phyloP scores from a whole-genome alignment of 2,888 invertebrate species.

The Dermolepida albohirtum region DNA sequence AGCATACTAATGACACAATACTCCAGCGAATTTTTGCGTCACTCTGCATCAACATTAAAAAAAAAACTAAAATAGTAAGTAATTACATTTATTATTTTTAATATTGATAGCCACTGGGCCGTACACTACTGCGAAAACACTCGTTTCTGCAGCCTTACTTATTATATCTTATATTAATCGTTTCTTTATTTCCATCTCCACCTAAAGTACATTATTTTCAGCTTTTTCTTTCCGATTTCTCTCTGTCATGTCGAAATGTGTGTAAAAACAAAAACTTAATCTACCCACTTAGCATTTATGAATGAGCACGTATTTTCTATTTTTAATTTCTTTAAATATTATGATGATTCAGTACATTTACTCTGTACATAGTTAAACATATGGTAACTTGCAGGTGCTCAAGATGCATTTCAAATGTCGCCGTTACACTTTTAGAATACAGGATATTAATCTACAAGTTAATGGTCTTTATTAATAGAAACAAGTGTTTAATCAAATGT shows the following conservation, averaged over 20 bases:
- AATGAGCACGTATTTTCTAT: slow-evolving; percentile 19
- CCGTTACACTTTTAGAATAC: slow-evolving; percentile 43
- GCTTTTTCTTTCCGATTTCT: background rate
- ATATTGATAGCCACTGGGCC: no score
- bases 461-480: slow-evolving; percentile 43
- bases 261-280: background rate
- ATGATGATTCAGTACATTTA: slow-evolving; percentile 29
- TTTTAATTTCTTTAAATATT: slow-evolving; percentile 27
- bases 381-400: slow-evolving; percentile 45
- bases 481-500: slow-evolving; percentile 42
- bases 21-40: no score
- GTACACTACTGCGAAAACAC: no score
- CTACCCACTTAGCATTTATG: slow-evolving; percentile 4
- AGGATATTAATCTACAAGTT: slow-evolving; percentile 42
- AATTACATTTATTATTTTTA: no score
- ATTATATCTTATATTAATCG: no score
- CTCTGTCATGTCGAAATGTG: background rate
- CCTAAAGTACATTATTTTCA: no score
- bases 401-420: slow-evolving; percentile 44
- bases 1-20: no score
- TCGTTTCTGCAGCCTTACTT: no score
- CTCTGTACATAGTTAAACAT: slow-evolving; percentile 23
- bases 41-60: no score
- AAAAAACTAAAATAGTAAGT: no score
- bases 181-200: no score